Evolutionary conservation across 2,888 invertebrate genomes (phyloP), one percentile per base, ranked within the genome.

Genomic region (Chalcis sispes): DNA sequence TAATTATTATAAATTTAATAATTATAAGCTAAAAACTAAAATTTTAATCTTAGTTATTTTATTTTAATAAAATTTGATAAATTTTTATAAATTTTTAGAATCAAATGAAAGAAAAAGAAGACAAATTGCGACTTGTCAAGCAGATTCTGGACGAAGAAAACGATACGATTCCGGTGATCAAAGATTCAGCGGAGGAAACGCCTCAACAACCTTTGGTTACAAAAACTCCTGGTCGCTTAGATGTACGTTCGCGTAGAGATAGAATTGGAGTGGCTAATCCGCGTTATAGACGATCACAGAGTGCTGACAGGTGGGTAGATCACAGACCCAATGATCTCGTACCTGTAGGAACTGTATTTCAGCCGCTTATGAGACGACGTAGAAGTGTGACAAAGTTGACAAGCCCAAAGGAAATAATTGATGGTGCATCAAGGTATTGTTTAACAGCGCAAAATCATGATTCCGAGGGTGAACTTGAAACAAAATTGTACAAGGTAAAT

Each of bases 361-460:
- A 98, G 86, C 98, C 98, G 0, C 91, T 92, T 64, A 93, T 97
- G 84, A 92, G 93, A 75, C 93, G 94, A 84, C 93, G 95, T 80
- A 95, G 95, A 86, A 95, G 97, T 0, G 92, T 98, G 0, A 94
- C 94, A 7, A 95, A 95, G 86, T 89, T 98, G 15, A 94, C 94
- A 0, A 94, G 93, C 79, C 93, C 95, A 0, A 95, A 94, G 79
- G 93, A 88, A 56, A 87, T 89, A 23, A 87, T 84, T 7, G 88
- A 88, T 13, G 88, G 88, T 2, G 88, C 91, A 23, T 94, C 94
- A 0, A 97, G 97, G 85, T 99, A 99, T 88, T 95, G 98, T 80
- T 91, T 99, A 0, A 94, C 97, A 20, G 95, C 97, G 0, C 98
- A 99, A 89, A 96, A 96, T 82, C 94, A 95, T 23, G 98, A 98